A percentile compares a stretch with the other conserved stretches of the same genome.
These are phyloP conservation scores for Neostethus bicornis DNA, from an alignment of 2,797 vertebrate genomes.

Conservation along the genomic window DNA sequence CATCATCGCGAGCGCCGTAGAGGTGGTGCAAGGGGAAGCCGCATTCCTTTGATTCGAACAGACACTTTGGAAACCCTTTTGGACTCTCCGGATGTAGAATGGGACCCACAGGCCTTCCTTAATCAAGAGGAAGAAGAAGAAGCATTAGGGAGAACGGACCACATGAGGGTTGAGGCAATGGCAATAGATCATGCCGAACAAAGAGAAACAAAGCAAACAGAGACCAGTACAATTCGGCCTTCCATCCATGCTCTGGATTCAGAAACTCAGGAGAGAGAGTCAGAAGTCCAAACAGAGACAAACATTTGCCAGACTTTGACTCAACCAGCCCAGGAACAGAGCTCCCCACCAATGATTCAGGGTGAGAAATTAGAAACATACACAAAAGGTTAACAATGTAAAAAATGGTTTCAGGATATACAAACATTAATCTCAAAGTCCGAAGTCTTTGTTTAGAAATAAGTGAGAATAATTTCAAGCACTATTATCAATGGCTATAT, in stretches of 20 bases:
- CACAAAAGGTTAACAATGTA: not conserved
- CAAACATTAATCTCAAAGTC: not conserved
- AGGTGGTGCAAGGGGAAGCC: constrained; percentile 55
- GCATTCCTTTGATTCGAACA: constrained; percentile 66
- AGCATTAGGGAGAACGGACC: constrained; percentile 17
- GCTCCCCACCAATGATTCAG: constrained; percentile 54
- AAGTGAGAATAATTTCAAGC: not conserved
- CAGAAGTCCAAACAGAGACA: constrained; percentile 47
- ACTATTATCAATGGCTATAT: not conserved
- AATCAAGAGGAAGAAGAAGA: constrained; percentile 63
- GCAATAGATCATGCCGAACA: constrained; percentile 3
- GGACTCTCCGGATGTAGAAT: constrained; percentile 80
- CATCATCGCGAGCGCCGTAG: constrained; percentile 69
- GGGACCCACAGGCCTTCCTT: constrained; percentile 72
- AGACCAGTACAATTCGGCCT: constrained; percentile 54
- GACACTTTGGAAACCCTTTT: constrained; percentile 82
- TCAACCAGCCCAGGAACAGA: constrained; percentile 39
- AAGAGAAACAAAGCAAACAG: constrained; percentile 39
- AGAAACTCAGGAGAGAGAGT: constrained; percentile 55
- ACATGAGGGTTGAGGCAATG: constrained; percentile 34
- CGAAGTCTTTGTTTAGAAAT: not conserved
- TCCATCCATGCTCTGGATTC: constrained; percentile 38
- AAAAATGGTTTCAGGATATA: not conserved
- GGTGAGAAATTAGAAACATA: constrained; percentile 51
- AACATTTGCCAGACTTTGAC: constrained; percentile 13